Percentiles rank a stretch among this genome's conserved stretches.
phyloP scores from a whole-genome alignment of 2,113 vertebrate species.

The Chascanopsetta lugubris region DNA sequence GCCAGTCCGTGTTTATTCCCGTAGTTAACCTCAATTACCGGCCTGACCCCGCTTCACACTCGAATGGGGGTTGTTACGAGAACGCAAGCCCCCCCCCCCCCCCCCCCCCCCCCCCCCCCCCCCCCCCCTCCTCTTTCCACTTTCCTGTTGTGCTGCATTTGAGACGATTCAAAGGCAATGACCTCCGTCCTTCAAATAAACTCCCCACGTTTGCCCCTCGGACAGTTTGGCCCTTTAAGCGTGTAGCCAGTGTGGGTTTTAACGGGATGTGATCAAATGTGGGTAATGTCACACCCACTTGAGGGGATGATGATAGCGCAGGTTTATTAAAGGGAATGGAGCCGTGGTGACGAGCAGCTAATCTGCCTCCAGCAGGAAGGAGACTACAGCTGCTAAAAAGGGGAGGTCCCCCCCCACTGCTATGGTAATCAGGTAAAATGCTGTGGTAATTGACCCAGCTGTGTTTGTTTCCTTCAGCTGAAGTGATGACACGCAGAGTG shows the following conservation, averaged over 20 bases:
- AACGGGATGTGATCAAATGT: conserved; percentile 71
- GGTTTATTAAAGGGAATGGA: conserved; percentile 72
- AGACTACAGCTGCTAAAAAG: conserved; percentile 38
- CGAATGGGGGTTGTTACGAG: conserved; percentile 57
- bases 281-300: conserved; percentile 72
- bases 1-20: conserved; percentile 52
- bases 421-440: conserved; percentile 32
- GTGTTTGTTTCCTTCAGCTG: conserved; percentile 31
- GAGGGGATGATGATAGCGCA: conserved; percentile 71
- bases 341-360: conserved; percentile 37
- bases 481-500: not conserved
- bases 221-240: conserved; percentile 64
- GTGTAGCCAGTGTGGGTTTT: conserved; percentile 55
- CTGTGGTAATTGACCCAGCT: conserved; percentile 10
- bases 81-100: not conserved
- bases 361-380: conserved; percentile 49
- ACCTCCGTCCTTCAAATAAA: conserved; percentile 70
- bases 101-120: too few species aligned
- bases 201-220: conserved; percentile 50
- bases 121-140: too few species aligned
- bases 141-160: conserved; percentile 53
- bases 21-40: conserved; percentile 73
- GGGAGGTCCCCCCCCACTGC: conserved; percentile 11
- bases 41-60: conserved; percentile 49
- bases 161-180: conserved; percentile 75